phyloP scores from a whole-genome alignment of 2,888 invertebrate species.

The Acrobasis consociella region DNA sequence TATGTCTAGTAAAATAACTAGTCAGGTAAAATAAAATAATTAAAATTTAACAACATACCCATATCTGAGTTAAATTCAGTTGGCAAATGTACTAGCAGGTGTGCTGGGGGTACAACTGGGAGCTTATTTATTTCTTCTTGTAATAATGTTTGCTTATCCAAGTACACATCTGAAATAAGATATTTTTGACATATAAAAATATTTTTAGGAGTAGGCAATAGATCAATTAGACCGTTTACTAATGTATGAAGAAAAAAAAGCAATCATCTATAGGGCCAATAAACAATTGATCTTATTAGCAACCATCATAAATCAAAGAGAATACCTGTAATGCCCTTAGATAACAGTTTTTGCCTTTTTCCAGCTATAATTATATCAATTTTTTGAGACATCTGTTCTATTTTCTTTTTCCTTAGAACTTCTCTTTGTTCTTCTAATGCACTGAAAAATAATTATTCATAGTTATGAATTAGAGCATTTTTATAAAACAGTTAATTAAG shows the following conservation, averaged over 20 bases:
- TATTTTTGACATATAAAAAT: too few relatives aligned
- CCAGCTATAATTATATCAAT: constrained; percentile 90
- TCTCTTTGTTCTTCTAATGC: constrained; percentile 68
- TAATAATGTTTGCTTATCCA: constrained; percentile 82
- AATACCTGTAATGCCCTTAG: constrained; percentile 67
- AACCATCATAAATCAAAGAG: neutral
- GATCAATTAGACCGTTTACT: too few relatives aligned
- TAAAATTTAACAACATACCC: constrained; percentile 43
- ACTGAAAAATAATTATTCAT: constrained; percentile 43
- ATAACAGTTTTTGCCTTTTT: constrained; percentile 86
- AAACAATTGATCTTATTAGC: too few relatives aligned
- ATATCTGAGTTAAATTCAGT: constrained; percentile 76
- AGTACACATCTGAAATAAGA: constrained; percentile 35
- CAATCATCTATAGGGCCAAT: too few relatives aligned
- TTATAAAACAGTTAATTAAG: too few relatives aligned
- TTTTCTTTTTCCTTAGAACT: constrained; percentile 80
- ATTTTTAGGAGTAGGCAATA: too few relatives aligned
- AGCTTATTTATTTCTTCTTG: constrained; percentile 88
- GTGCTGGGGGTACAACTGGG: constrained; percentile 81
- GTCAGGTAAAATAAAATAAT: too few relatives aligned
- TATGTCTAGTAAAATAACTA: neutral
- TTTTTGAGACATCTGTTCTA: constrained; percentile 84
- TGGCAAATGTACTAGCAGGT: constrained; percentile 87
- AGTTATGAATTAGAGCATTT: too few relatives aligned
- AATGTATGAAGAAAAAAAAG: too few relatives aligned